phyloP scores from a whole-genome alignment of 2,113 vertebrate species.

The Desmodus rotundus region DNA sequence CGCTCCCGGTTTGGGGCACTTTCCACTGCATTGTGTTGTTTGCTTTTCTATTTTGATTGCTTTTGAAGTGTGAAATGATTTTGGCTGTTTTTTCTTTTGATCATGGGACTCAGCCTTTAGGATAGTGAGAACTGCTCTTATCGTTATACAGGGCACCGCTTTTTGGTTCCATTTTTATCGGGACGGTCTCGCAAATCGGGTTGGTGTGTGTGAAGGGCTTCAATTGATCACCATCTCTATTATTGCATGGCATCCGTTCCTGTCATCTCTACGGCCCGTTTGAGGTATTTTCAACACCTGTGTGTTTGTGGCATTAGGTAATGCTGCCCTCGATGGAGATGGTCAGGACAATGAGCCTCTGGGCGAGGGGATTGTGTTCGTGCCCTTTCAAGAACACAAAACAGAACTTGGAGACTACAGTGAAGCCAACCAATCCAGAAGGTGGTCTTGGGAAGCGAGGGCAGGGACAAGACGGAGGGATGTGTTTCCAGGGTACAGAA shows the following conservation, averaged over 20 bases:
- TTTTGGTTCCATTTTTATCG: background rate
- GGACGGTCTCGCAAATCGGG: background rate
- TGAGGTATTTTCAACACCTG: background rate
- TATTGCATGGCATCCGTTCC: too few species aligned
- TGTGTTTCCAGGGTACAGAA: background rate
- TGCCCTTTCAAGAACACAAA: background rate
- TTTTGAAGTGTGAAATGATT: background rate
- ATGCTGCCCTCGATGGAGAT: background rate
- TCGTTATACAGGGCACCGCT: background rate
- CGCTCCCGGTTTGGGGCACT: background rate
- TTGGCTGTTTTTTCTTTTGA: background rate
- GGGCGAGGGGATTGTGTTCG: background rate
- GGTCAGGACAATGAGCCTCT: background rate
- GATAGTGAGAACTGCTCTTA: background rate
- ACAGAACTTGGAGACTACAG: background rate
- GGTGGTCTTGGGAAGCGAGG: background rate
- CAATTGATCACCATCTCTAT: too few species aligned
- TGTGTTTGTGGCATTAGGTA: background rate
- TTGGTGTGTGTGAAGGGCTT: background rate
- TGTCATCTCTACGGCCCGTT: background rate
- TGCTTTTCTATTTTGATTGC: background rate
- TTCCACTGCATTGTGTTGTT: background rate
- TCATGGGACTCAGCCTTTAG: background rate
- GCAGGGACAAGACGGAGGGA: background rate
- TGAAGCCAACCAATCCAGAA: background rate